Percentiles rank a stretch among this genome's conserved stretches.
Evolutionary conservation across 2,797 vertebrate species (phyloP).

Genomic region (Sebastes wilsoni): DNA sequence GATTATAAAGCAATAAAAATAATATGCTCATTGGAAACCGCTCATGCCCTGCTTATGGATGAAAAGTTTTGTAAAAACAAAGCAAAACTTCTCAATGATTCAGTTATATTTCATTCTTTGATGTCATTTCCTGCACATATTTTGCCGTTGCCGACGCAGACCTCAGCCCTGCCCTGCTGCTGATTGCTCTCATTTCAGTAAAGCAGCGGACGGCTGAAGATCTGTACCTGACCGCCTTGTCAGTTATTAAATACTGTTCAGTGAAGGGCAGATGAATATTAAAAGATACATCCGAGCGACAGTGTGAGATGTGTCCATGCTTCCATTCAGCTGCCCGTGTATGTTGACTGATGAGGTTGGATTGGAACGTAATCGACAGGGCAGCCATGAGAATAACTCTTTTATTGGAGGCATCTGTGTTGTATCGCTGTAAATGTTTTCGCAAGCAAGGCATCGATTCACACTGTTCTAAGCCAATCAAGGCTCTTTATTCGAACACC

Average conservation of each 20-base stretch:
- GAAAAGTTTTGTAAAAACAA: not conserved
- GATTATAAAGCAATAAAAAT: constrained; percentile 14
- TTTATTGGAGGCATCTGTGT: constrained; percentile 43
- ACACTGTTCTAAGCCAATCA: constrained; percentile 36
- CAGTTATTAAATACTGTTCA: constrained; percentile 51
- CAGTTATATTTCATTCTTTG: not conserved
- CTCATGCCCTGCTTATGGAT: constrained; percentile 1
- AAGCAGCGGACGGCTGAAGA: constrained; percentile 21
- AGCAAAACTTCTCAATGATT: not conserved
- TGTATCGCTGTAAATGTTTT: constrained; percentile 11
- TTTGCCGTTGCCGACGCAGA: not conserved
- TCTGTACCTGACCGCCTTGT: constrained; percentile 15
- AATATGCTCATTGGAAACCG: constrained; percentile 4
- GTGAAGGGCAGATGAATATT: constrained; percentile 29
- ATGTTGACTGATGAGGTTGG: constrained; percentile 11
- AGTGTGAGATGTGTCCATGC: constrained; percentile 1
- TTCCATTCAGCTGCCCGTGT: constrained; percentile 6
- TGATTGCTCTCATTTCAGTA: constrained; percentile 37
- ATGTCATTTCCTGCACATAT: constrained; percentile 21
- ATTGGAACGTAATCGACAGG: constrained; percentile 34
- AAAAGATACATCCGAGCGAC: constrained; percentile 30
- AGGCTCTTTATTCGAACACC: constrained; percentile 18
- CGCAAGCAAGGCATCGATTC: constrained; percentile 30
- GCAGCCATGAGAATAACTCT: constrained; percentile 23
- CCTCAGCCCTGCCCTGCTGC: constrained; percentile 2